Base-by-base conservation (phyloP, 2,113 vertebrate species). In the Austrofundulus limnaeus region DNA sequence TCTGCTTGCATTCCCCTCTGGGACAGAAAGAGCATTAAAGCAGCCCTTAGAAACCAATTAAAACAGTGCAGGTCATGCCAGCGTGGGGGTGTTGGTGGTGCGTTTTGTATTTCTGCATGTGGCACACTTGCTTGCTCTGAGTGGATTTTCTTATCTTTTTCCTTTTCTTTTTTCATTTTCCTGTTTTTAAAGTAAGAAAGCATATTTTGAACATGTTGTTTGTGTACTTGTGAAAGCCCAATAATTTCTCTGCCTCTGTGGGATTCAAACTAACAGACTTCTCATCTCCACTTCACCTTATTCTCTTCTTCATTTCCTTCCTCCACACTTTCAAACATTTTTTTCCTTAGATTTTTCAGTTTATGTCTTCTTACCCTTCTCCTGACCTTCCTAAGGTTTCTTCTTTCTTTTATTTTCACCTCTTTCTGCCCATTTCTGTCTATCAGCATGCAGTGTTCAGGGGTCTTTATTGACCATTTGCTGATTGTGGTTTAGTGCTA, bases 41-140 rank as follows among this genome's bases (percentile, higher is more conserved):
- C 61, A 55, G 81, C 87, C 87, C 87, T 90, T 51, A 73, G 87
- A 88, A 90, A 90, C 89, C 89, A 90, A 90, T 90, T 90, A 90
- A 86, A 85, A 82, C 57, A 64, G 64, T 47, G 39, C 75, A 67
- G 66, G 61, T 77, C 50, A 12, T 74, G 70, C 55, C 39, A 13
- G 62, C 45, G 25, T 53, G 60, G 68, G 61, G 75, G 20, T 56
- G 45, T 68, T 42, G 46, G 38, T 64, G 38, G 38, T 24, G 55
- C 23, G 21, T 63, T 64, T 66, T 28, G 45, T 70, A 21, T 69
- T 66, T 66, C 65, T 57, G 62, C 69, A 66, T 53, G 43, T 72
- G 61, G 48, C 62, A 61, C 49, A 24, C 65, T 77, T 66, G 12
- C 59, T 37, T 21, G 28, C n/a, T 63, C 16, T 38, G 41, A 49